Evolutionary conservation across 1,140 invertebrate species (phyloP).

Genomic region (Zaprionus kolodkinae): DNA sequence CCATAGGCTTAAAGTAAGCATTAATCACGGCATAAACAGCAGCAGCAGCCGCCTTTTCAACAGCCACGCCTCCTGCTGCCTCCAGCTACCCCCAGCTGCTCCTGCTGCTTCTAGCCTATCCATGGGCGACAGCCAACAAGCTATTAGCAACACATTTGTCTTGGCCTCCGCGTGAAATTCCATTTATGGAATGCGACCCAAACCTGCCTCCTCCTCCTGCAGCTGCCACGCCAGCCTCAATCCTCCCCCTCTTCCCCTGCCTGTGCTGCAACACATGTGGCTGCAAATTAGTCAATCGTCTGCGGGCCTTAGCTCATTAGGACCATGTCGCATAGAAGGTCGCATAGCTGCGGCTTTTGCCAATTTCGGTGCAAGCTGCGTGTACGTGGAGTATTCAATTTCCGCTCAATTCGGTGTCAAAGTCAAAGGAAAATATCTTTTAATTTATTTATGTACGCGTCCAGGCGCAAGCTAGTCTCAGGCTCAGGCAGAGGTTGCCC

Average conservation of each 20-base stretch:
- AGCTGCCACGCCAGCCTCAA: neutral
- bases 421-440: constrained; percentile 69
- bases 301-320: constrained; percentile 66
- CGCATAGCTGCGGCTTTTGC: constrained; percentile 42
- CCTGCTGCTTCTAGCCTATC: constrained; percentile 12
- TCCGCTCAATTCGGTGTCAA: constrained; percentile 56
- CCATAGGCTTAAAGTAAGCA: constrained; percentile 64
- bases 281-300: constrained; percentile 77
- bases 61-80: constrained; percentile 25
- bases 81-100: neutral
- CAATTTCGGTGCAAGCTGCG: constrained; percentile 66
- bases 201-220: constrained; percentile 20
- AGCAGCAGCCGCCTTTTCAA: constrained; percentile 17
- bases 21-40: constrained; percentile 69
- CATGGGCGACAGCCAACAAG: constrained; percentile 66
- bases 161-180: constrained; percentile 64
- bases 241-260: neutral
- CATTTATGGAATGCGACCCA: constrained; percentile 66
- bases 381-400: constrained; percentile 60
- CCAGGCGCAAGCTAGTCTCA: constrained; percentile 37
- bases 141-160: constrained; percentile 82
- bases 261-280: constrained; percentile 66
- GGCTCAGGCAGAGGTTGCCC: constrained; percentile 8
- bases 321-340: neutral
- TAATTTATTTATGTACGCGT: constrained; percentile 77